These are phyloP conservation scores for Aphidius gifuensis DNA, from an alignment of 1,140 invertebrate genomes.

Conservation along the genomic window DNA sequence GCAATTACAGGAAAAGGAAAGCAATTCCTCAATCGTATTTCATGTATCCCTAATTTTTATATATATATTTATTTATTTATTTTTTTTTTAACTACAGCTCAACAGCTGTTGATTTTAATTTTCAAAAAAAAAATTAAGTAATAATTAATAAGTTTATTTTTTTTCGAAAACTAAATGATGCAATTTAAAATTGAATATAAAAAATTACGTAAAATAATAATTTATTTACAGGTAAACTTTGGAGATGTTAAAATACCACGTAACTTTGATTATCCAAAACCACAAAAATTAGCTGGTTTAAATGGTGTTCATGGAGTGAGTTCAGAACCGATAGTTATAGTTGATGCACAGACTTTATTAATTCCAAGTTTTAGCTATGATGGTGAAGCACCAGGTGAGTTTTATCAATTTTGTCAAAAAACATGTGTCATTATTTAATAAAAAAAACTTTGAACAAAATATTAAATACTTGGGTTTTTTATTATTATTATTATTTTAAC, in stretches of 20 bases:
- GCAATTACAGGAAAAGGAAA: conserved; percentile 3
- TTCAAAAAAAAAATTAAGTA: too few species aligned
- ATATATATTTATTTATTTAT: too few species aligned
- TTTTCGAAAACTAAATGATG: too few species aligned
- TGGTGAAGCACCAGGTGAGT: conserved; percentile 79
- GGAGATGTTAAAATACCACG: conserved; percentile 79
- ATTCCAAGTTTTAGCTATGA: conserved; percentile 86
- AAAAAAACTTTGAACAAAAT: not conserved
- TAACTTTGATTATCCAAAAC: conserved; percentile 76
- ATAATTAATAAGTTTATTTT: too few species aligned
- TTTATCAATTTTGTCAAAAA: not conserved
- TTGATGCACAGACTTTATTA: conserved; percentile 86
- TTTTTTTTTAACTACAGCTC: too few species aligned
- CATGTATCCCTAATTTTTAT: too few species aligned
- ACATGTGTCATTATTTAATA: not conserved
- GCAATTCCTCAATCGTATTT: not conserved
- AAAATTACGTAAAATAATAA: not conserved
- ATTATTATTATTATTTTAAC: conserved; percentile 14
- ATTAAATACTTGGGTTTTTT: not conserved
- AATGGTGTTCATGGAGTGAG: conserved; percentile 78
- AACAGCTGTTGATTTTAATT: too few species aligned
- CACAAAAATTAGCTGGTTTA: conserved; percentile 73
- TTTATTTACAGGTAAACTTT: conserved; percentile 75
- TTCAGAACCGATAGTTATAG: conserved; percentile 81
- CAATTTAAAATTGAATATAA: too few species aligned